These are phyloP conservation scores for Halocynthia roretzi DNA, from an alignment of 23 tunicate genomes.

Conservation along the genomic window DNA sequence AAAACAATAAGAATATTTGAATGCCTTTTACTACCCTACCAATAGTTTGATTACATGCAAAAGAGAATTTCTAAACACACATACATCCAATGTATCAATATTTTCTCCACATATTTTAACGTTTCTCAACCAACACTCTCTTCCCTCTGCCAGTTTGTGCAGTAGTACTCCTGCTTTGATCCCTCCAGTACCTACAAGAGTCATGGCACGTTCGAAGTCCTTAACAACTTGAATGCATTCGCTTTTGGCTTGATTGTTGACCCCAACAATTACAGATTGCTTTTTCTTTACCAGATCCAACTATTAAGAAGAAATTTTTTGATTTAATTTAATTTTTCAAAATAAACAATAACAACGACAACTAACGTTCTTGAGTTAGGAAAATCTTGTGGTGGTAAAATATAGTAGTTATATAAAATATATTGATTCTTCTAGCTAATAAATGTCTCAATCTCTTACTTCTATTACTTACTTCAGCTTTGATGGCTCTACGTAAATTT, in stretches of 20 bases:
- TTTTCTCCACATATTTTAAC: constrained; percentile 1
- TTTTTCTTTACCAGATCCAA: constrained; percentile 10
- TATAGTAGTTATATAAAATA: too few species aligned
- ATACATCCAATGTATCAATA: constrained; percentile 22
- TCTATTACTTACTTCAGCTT: constrained; percentile 10
- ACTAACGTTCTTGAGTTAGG: too few species aligned
- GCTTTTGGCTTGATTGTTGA: background rate
- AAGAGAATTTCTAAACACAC: background rate
- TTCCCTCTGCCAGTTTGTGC: background rate
- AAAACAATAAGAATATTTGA: background rate
- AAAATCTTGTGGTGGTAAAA: too few species aligned
- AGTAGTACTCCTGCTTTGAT: background rate
- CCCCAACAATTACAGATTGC: constrained; percentile 10
- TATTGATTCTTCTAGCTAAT: too few species aligned
- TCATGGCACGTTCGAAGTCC: background rate
- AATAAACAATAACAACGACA: too few species aligned
- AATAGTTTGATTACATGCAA: too few species aligned
- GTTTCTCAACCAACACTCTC: constrained; percentile 1
- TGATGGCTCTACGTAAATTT: background rate
- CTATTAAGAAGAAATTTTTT: constrained; percentile 3
- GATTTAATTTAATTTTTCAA: background rate
- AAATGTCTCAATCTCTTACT: background rate
- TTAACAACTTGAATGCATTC: constrained; percentile 7
- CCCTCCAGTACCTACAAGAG: background rate
- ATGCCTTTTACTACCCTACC: background rate